Percentiles rank a stretch among this genome's conserved stretches.
Evolutionary conservation across 2,888 invertebrate genomes (phyloP).

Genomic region (Lasioglossum oenotherae): DNA sequence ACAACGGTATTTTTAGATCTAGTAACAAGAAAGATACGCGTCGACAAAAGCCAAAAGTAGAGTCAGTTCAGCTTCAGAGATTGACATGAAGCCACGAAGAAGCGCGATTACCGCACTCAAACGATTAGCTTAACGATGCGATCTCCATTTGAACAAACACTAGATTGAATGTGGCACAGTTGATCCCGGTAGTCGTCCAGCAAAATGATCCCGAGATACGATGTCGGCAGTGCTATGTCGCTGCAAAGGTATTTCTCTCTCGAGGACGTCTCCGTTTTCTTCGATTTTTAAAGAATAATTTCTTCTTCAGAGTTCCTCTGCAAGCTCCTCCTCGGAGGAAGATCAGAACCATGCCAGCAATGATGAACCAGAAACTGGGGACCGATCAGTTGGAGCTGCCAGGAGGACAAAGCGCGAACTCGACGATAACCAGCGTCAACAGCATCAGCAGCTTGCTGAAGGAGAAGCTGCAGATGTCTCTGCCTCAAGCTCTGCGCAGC

Average conservation of each 20-base stretch:
- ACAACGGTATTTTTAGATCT: neutral
- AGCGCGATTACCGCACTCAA: neutral
- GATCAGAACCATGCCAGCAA: slow-evolving; percentile 87
- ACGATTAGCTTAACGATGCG: neutral
- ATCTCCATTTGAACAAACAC: neutral
- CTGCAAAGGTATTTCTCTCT: slow-evolving; percentile 75
- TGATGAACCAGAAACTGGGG: slow-evolving; percentile 85
- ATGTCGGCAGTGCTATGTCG: slow-evolving; percentile 78
- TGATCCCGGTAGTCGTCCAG: neutral
- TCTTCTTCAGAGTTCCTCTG: slow-evolving; percentile 86
- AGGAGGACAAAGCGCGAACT: slow-evolving; percentile 89
- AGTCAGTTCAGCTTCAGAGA: neutral
- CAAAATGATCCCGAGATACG: slow-evolving; percentile 80
- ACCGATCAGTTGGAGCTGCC: slow-evolving; percentile 85
- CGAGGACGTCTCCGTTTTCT: neutral
- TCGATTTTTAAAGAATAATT: neutral
- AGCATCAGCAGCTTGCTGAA: slow-evolving; percentile 93
- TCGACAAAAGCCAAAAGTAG: neutral
- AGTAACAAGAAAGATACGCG: neutral
- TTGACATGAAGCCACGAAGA: neutral
- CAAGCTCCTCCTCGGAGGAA: slow-evolving; percentile 87
- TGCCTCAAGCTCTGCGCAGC: slow-evolving; percentile 81
- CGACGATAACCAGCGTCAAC: slow-evolving; percentile 94
- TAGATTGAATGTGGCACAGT: neutral
- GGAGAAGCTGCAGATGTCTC: slow-evolving; percentile 90